These are phyloP conservation scores for Cetoscarus ocellatus DNA, from an alignment of 2,797 vertebrate genomes.

Conservation along the genomic window DNA sequence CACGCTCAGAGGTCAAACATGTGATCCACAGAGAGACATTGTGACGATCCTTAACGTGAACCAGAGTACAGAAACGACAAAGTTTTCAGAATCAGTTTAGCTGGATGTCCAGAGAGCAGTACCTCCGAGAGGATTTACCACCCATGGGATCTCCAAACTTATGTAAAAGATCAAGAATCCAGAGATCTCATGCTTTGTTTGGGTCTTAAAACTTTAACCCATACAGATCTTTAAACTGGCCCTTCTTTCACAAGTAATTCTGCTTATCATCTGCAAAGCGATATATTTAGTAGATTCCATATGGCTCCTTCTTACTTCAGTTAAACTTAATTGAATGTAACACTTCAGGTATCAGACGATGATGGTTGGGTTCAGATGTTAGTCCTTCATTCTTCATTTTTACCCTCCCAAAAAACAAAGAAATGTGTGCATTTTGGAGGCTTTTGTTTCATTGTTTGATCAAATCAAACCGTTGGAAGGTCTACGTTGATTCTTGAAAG, in stretches of 20 bases:
- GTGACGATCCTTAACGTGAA: neutral
- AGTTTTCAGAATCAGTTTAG: neutral
- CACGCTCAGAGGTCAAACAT: neutral
- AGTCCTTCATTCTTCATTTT: too few species aligned
- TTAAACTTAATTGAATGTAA: neutral
- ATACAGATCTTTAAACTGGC: neutral
- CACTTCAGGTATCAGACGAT: neutral
- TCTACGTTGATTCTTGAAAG: neutral
- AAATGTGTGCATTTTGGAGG: too few species aligned
- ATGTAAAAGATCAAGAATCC: too few species aligned
- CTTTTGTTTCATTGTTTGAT: neutral
- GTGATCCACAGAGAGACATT: neutral
- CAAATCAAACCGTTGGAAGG: neutral
- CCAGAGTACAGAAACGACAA: neutral
- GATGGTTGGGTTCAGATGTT: neutral
- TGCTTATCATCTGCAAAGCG: neutral
- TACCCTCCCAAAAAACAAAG: too few species aligned
- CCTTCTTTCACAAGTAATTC: neutral
- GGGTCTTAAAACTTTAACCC: too few species aligned
- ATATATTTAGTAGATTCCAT: neutral
- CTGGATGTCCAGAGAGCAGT: neutral
- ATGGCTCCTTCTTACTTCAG: neutral
- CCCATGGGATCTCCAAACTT: neutral
- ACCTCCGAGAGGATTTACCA: too few species aligned
- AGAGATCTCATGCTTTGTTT: neutral